Percentiles rank a stretch among this genome's conserved stretches.
These are phyloP conservation scores for Cotesia congregata DNA, from an alignment of 2,888 invertebrate genomes.

Conservation along the genomic window DNA sequence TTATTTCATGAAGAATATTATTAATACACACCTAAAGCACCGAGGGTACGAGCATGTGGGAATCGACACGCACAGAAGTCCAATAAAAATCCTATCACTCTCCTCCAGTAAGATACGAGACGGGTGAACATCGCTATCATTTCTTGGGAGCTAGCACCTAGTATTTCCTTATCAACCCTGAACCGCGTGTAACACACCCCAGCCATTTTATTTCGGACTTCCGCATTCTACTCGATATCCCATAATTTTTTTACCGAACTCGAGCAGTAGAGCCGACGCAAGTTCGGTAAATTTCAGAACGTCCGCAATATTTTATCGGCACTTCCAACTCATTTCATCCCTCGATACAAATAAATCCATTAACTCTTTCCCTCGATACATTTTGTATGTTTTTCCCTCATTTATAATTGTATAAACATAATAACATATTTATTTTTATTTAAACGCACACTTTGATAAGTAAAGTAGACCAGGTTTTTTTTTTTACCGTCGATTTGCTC, in stretches of 20 bases:
- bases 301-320: slow-evolving; percentile 29
- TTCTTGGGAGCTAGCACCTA: neutral
- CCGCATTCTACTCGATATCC: slow-evolving; percentile 24
- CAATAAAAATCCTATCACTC: slow-evolving; percentile 12
- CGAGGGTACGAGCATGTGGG: slow-evolving; percentile 11
- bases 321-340: slow-evolving; percentile 37
- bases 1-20: neutral
- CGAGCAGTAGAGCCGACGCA: no score
- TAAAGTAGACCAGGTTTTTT: no score
- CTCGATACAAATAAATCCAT: slow-evolving; percentile 42
- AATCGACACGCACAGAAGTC: slow-evolving; percentile 13
- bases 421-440: neutral
- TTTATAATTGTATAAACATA: neutral
- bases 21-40: slow-evolving; percentile 5
- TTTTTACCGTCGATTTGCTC: neutral
- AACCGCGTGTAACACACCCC: neutral
- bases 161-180: slow-evolving; percentile 28
- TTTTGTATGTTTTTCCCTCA: neutral
- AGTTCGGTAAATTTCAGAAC: slow-evolving; percentile 39
- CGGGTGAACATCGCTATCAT: neutral
- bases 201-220: neutral
- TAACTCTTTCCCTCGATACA: neutral
- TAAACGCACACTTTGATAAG: no score
- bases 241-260: slow-evolving; percentile 32
- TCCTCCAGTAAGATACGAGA: neutral